Evolutionary conservation across 2,113 vertebrate species (phyloP).

Genomic region (Aldabrachelys gigantea): DNA sequence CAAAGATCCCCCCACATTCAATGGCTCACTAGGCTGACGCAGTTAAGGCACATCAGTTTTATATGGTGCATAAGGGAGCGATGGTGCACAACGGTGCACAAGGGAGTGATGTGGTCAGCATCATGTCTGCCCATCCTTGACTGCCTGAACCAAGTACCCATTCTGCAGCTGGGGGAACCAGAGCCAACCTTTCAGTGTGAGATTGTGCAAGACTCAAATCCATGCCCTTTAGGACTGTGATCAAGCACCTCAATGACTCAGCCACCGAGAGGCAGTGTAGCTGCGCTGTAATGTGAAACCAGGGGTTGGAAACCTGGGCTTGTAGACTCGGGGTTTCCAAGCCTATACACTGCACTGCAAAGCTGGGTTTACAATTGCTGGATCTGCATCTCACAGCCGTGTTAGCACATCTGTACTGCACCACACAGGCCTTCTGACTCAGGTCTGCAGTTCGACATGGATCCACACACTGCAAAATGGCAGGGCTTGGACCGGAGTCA

Average conservation of each 20-base stretch:
- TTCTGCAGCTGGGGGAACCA: not conserved
- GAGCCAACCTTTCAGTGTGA: not conserved
- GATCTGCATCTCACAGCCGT: not conserved
- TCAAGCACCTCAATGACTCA: not conserved
- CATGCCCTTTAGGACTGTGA: not conserved
- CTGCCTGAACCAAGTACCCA: not conserved
- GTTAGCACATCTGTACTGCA: accelerated
- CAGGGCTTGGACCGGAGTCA: not conserved
- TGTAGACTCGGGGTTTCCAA: not conserved
- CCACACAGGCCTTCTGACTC: not conserved
- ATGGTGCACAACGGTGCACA: too few relatives aligned
- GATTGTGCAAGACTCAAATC: not conserved
- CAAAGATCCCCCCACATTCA: not conserved
- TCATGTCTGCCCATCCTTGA: too few relatives aligned
- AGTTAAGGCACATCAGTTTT: too few relatives aligned
- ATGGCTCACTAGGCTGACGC: not conserved
- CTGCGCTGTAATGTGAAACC: not conserved
- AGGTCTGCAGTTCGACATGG: not conserved
- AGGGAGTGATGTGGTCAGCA: too few relatives aligned
- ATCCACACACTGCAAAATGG: not conserved
- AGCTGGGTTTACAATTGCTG: not conserved
- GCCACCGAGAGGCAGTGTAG: not conserved
- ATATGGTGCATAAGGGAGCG: too few relatives aligned
- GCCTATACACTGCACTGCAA: not conserved
- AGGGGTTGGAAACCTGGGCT: not conserved